phyloP scores from a whole-genome alignment of 2,113 vertebrate genomes.

The Labeo rohita region DNA sequence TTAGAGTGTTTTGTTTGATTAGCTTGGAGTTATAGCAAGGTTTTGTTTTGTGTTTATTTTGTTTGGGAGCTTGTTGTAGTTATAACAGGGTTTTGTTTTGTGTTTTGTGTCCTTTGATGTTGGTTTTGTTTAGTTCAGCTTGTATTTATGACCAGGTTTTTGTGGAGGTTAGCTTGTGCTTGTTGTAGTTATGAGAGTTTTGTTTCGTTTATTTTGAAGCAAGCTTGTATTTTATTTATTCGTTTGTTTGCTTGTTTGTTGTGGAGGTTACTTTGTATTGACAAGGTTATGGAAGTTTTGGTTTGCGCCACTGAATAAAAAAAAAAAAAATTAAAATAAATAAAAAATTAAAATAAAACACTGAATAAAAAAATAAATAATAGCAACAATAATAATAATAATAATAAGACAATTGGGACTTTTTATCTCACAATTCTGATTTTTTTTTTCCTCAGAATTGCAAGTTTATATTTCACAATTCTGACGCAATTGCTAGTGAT shows the following conservation, averaged over 20 bases:
- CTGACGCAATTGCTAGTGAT: no score
- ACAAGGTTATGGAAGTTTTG: neutral
- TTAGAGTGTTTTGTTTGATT: neutral
- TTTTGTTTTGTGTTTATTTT: neutral
- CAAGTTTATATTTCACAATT: no score
- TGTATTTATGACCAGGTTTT: neutral
- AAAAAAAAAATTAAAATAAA: no score
- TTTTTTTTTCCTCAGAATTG: no score
- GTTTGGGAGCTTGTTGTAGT: neutral
- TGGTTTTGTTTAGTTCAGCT: neutral
- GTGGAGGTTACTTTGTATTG: neutral
- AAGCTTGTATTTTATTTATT: neutral
- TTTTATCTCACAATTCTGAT: no score
- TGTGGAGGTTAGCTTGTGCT: neutral
- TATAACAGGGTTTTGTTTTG: neutral
- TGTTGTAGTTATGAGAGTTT: neutral
- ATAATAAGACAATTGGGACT: no score
- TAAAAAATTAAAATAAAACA: no score
- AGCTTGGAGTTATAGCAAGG: neutral
- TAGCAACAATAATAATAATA: no score
- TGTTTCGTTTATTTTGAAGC: neutral
- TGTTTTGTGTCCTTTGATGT: neutral
- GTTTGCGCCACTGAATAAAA: no score
- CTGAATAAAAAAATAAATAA: no score
- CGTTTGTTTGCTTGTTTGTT: neutral